Evolutionary conservation across 2,888 invertebrate species (phyloP), one percentile per base, ranked within the genome.

Genomic region (Ophraella communa): DNA sequence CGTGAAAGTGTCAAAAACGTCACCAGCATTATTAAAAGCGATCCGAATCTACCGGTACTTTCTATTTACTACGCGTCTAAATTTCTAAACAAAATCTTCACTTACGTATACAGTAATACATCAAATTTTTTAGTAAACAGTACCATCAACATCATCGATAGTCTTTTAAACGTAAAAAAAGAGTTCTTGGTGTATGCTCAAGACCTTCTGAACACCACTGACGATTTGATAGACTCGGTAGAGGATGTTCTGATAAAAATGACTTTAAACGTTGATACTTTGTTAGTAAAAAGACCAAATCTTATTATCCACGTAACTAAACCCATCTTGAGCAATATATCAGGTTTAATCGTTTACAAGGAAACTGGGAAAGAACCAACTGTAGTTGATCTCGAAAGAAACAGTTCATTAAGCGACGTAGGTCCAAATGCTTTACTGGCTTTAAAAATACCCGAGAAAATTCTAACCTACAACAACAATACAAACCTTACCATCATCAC

Each of bases 191-290:
- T 69, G 62, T 77, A 84, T 71, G 84, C 87, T 0, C 86, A 87
- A 79, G 83, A 83, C 20, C 44, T 70, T 8, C 82, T 90, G 59
- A 89, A 90, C 79, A 86, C 88, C 14, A 89, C 89, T 1, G 89
- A 89, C 77, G 83, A 85, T 11, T 83, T 89, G 66, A 79, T 90
- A 55, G 87, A 88, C 73, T 83, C 86, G 5, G 81, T 88, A 24
- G 88, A 87, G 71, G 82, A 83, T 68, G 82, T 87, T 33, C 83
- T 88, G 67, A 84, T 86, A 73, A 79, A 83, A 69, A 80, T 56
- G 1, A 53, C 33, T 5, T 7, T 2, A 3, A n/a, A 47, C 30
- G 45, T 35, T 83, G 62, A 66, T 42, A 42, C 56, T 11, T 27
- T 66, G 1, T 60, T 58, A 14, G 52, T 71, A 11, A 54, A 65